phyloP scores from a whole-genome alignment of 2,888 invertebrate genomes.

The Oxyteleia sp. region DNA sequence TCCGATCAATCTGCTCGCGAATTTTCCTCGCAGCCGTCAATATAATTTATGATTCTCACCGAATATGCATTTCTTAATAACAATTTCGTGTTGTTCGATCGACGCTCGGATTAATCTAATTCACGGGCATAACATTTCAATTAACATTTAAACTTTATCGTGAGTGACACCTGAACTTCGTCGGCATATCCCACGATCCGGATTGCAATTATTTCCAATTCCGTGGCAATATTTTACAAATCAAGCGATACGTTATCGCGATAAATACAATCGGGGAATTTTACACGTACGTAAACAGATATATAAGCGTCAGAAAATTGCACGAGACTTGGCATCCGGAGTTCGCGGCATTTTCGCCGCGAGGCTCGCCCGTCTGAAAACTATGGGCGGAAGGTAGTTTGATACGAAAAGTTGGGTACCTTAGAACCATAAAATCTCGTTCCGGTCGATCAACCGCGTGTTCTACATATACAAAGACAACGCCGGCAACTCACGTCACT shows the following conservation, averaged over 20 bases:
- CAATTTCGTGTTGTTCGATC: conserved; percentile 22
- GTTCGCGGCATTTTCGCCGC: conserved; percentile 50
- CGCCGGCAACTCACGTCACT: conserved; percentile 80
- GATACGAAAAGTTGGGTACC: conserved; percentile 68
- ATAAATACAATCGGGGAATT: conserved; percentile 54
- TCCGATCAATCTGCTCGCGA: not conserved
- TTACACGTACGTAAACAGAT: conserved; percentile 58
- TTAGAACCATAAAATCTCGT: conserved; percentile 73
- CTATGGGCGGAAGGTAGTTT: conserved; percentile 59
- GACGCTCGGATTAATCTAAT: conserved; percentile 28
- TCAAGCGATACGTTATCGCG: conserved; percentile 26
- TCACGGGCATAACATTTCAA: conserved; percentile 54
- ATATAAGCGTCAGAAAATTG: conserved; percentile 49
- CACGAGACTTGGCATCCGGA: conserved; percentile 53
- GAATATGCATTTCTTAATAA: conserved; percentile 9
- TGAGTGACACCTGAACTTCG: conserved; percentile 61
- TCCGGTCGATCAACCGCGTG: conserved; percentile 77
- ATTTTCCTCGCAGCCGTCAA: not conserved
- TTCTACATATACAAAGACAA: conserved; percentile 75
- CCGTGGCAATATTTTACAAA: conserved; percentile 37
- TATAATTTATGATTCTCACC: conserved; percentile 7
- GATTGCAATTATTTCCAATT: conserved; percentile 55
- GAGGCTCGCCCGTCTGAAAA: conserved; percentile 36
- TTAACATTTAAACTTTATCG: conserved; percentile 64
- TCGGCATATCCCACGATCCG: conserved; percentile 64